These are phyloP conservation scores for Stratiomys singularior DNA, from an alignment of 2,888 invertebrate species.

Conservation along the genomic window DNA sequence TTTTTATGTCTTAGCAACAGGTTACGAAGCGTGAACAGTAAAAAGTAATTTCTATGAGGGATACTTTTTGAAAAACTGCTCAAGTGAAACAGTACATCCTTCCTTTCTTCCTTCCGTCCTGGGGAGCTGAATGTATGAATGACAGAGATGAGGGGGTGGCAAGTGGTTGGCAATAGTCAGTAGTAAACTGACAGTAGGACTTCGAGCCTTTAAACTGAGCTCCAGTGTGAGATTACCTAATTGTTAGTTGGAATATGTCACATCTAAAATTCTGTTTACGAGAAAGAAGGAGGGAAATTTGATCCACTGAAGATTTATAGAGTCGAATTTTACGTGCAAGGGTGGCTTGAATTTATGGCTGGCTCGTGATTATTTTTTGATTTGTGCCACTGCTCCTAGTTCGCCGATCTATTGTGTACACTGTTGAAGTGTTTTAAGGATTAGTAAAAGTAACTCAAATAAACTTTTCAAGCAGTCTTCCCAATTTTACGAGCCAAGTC, in stretches of 20 bases:
- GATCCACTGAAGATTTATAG: conserved; percentile 49
- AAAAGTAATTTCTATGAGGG: conserved; percentile 23
- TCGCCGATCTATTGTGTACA: too few relatives aligned
- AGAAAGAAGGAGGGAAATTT: conserved; percentile 11
- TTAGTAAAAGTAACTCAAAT: too few relatives aligned
- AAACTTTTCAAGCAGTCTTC: too few relatives aligned
- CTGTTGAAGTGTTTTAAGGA: too few relatives aligned
- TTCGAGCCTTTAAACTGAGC: neutral
- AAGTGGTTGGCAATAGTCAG: neutral
- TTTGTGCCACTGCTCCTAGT: neutral
- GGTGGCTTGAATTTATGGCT: conserved; percentile 47
- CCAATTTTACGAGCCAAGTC: too few relatives aligned
- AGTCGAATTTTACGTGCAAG: conserved; percentile 47
- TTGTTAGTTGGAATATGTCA: conserved; percentile 20
- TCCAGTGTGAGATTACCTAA: conserved; percentile 9
- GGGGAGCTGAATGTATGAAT: neutral
- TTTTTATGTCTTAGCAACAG: conserved; percentile 26
- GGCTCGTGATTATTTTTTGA: neutral
- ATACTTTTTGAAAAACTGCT: neutral
- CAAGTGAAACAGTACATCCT: neutral
- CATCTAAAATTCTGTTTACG: conserved; percentile 50
- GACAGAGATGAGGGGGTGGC: neutral
- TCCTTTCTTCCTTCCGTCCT: neutral
- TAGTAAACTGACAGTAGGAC: neutral
- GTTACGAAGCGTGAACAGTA: conserved; percentile 17